These are phyloP conservation scores for Stegophylla sp. DNA, from an alignment of 2,888 invertebrate species.

Conservation along the genomic window DNA sequence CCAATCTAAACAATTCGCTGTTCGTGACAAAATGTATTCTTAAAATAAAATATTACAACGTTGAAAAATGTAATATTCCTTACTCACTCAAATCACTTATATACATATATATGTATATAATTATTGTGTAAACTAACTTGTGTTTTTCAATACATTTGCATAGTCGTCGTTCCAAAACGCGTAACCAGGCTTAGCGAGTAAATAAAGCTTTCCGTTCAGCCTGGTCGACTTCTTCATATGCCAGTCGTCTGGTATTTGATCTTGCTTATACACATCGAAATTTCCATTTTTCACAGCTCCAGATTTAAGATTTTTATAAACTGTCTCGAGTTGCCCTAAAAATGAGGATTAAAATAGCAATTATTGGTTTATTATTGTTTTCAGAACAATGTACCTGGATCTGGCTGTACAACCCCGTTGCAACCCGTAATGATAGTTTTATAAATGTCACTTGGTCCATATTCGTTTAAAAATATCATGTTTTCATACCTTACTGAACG, in stretches of 20 bases:
- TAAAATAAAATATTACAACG: no score
- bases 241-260: slow-evolving; percentile 71
- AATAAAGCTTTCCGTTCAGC: slow-evolving; percentile 70
- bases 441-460: no score
- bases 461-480: no score
- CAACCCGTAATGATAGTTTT: no score
- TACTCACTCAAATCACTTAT: no score
- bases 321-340: slow-evolving; percentile 55
- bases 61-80: no score
- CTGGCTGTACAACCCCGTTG: no score
- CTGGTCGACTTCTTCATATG: slow-evolving; percentile 71
- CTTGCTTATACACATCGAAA: slow-evolving; percentile 70
- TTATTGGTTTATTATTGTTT: not conserved
- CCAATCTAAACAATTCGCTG: no score
- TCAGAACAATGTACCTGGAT: slow-evolving; percentile 32
- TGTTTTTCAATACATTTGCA: slow-evolving; percentile 45
- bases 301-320: slow-evolving; percentile 53
- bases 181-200: slow-evolving; percentile 72
- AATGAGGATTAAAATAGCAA: not conserved
- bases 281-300: slow-evolving; percentile 1
- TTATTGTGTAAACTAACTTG: slow-evolving; percentile 66
- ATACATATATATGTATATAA: no score
- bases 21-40: no score
- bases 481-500: no score
- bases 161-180: slow-evolving; percentile 68